These are phyloP conservation scores for Gasterosteus aculeatus DNA, from an alignment of 2,113 vertebrate species.

Conservation along the genomic window DNA sequence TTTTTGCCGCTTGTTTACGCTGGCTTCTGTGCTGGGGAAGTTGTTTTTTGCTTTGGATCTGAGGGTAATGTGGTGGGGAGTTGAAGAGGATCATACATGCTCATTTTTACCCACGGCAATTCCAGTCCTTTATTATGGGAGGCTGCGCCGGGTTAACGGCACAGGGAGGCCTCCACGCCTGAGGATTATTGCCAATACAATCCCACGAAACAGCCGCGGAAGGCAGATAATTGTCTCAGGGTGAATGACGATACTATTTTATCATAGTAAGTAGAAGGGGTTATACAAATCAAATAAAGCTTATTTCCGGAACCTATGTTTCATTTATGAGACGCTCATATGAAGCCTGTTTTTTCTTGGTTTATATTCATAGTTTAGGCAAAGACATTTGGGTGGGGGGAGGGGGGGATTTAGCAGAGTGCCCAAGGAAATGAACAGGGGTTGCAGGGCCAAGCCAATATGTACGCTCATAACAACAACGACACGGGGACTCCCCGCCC, in stretches of 20 bases:
- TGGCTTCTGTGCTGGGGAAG: slow-evolving; percentile 36
- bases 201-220: slow-evolving; percentile 52
- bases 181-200: slow-evolving; percentile 66
- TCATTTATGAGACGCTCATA: slow-evolving; percentile 66
- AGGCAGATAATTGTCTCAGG: slow-evolving; percentile 73
- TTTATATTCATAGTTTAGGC: slow-evolving; percentile 65
- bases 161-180: slow-evolving; percentile 35
- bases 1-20: slow-evolving; percentile 62
- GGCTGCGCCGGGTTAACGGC: slow-evolving; percentile 50
- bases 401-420: slow-evolving; percentile 46
- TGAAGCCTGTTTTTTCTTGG: slow-evolving; percentile 43
- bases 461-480: slow-evolving; percentile 39
- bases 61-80: slow-evolving; percentile 27
- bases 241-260: slow-evolving; percentile 64
- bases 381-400: slow-evolving; percentile 22
- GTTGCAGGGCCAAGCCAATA: slow-evolving; percentile 35
- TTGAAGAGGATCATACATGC: slow-evolving; percentile 15
- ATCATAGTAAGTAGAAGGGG: background rate
- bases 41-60: slow-evolving; percentile 47
- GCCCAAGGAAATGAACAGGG: slow-evolving; percentile 40
- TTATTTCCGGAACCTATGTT: slow-evolving; percentile 56
- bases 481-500: slow-evolving; percentile 36
- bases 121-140: slow-evolving; percentile 59
- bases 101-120: slow-evolving; percentile 34
- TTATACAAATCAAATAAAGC: slow-evolving; percentile 53